These are phyloP conservation scores for Linnaemya tessellans DNA, from an alignment of 2,888 invertebrate species.

Conservation along the genomic window DNA sequence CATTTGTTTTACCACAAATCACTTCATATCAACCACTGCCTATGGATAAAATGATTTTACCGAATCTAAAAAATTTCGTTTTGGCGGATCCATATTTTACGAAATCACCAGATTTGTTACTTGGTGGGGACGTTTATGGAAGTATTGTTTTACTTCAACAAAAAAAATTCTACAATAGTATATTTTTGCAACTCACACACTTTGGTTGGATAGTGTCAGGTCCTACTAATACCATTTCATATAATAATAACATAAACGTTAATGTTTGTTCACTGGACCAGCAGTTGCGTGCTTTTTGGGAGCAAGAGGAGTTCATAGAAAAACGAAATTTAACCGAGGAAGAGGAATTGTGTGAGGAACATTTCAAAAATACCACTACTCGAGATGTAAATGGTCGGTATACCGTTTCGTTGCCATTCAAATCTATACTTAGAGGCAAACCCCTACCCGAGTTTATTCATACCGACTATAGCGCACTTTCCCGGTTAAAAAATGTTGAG, in stretches of 20 bases:
- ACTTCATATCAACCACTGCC: conserved; percentile 38
- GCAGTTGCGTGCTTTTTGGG: conserved; percentile 51
- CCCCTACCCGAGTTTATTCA: conserved; percentile 31
- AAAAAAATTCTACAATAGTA: conserved; percentile 26
- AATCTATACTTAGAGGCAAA: not conserved
- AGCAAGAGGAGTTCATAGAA: conserved; percentile 46
- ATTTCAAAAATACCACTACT: conserved; percentile 42
- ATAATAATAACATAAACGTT: no score
- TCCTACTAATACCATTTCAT: no score
- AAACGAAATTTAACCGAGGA: conserved; percentile 29
- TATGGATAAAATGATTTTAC: conserved; percentile 14
- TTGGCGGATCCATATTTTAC: conserved; percentile 54
- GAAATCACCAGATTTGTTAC: conserved; percentile 45
- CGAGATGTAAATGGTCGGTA: conserved; percentile 42
- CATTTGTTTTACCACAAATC: conserved; percentile 44
- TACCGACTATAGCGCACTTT: conserved; percentile 52
- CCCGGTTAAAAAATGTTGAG: conserved; percentile 33
- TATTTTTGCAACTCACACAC: conserved; percentile 51
- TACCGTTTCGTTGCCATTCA: no score
- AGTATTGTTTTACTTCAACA: conserved; percentile 53
- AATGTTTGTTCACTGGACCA: conserved; percentile 28
- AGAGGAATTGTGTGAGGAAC: conserved; percentile 45
- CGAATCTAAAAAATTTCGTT: not conserved
- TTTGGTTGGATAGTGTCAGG: conserved; percentile 58
- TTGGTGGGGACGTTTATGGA: conserved; percentile 56